Conservation (phyloP, 2,797 vertebrate species). For the Notolepis coatsorum region DNA sequence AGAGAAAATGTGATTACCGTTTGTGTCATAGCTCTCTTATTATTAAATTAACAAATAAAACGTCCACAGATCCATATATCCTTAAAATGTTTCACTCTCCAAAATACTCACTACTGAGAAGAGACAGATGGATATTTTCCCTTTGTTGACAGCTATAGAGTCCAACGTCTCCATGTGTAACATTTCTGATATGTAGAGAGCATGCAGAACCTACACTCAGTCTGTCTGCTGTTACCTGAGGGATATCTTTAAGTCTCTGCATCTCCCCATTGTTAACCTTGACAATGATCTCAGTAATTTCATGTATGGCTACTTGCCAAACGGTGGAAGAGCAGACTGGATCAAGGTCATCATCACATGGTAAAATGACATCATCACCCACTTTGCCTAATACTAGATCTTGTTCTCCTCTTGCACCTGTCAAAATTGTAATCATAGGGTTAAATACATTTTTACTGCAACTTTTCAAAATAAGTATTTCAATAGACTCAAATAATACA, state of each 20-base stretch:
- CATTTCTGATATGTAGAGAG: conserved; percentile 9
- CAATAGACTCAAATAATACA: too few species aligned
- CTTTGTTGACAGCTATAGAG: conserved; percentile 2
- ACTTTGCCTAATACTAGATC: background rate
- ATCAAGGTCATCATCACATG: conserved; percentile 21
- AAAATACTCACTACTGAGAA: conserved; percentile 18
- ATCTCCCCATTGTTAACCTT: conserved; percentile 30
- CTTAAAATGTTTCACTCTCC: background rate
- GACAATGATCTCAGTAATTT: background rate
- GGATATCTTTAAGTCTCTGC: background rate
- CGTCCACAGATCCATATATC: background rate
- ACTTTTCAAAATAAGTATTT: too few species aligned
- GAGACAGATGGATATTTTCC: background rate
- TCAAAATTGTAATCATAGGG: background rate
- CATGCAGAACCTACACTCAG: conserved; percentile 9
- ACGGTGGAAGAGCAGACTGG: conserved; percentile 38
- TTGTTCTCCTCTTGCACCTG: conserved; percentile 22
- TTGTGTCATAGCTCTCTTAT: background rate
- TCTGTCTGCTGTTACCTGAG: background rate
- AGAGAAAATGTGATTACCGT: background rate
- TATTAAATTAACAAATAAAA: background rate
- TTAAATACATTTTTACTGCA: background rate
- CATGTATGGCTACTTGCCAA: background rate
- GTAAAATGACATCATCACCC: background rate
- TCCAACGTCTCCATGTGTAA: conserved; percentile 10